phyloP scores from a whole-genome alignment of 1,140 invertebrate genomes.

The Xylocopa sonorina region DNA sequence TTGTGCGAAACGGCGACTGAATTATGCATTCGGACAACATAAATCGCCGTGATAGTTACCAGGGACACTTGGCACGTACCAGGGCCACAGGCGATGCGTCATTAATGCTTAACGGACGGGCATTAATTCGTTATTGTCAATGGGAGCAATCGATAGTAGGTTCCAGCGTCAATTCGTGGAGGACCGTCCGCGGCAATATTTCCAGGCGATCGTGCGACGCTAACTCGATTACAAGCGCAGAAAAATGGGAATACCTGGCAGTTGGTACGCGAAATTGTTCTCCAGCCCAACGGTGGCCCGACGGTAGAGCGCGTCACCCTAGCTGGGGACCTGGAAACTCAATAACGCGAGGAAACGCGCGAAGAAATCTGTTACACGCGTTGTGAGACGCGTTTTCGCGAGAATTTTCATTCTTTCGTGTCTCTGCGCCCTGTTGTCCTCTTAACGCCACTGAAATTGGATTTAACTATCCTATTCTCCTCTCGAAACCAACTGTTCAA shows the following conservation, averaged over 20 bases:
- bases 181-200: neutral
- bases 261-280: slow-evolving; percentile 1
- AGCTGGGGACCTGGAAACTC: slow-evolving; percentile 7
- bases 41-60: slow-evolving; percentile 59
- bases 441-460: neutral
- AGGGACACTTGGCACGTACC: slow-evolving; percentile 49
- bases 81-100: slow-evolving; percentile 50
- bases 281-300: too few species aligned
- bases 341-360: slow-evolving; percentile 3
- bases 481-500: too few species aligned
- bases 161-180: slow-evolving; percentile 9
- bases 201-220: neutral
- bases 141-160: slow-evolving; percentile 42
- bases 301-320: neutral
- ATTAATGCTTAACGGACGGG: slow-evolving; percentile 64
- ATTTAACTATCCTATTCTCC: too few species aligned
- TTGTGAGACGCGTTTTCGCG: neutral
- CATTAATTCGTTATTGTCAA: slow-evolving; percentile 67
- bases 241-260: slow-evolving; percentile 15
- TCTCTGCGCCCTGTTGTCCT: too few species aligned
- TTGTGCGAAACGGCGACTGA: slow-evolving; percentile 46
- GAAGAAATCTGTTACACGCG: neutral
- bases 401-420: too few species aligned
- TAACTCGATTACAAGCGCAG: neutral
- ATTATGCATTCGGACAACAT: slow-evolving; percentile 59